Base-by-base conservation (phyloP, 2,113 vertebrate species). In the Coreoperca whiteheadi region DNA sequence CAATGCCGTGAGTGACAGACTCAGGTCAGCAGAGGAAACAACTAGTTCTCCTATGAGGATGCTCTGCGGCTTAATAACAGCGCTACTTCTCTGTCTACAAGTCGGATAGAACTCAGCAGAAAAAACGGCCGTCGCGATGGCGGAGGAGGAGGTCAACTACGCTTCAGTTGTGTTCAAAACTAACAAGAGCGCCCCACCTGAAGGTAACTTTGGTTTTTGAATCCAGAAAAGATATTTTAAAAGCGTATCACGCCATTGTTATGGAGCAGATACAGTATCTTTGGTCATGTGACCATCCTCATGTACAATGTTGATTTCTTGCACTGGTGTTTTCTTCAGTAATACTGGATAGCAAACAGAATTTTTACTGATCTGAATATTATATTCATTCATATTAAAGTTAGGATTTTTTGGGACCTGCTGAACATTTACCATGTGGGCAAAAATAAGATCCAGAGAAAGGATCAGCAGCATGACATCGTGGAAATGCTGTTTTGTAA, bases 141-240 rank as follows among this genome's bases (percentile, higher is more conserved):
- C 28, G 0, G 89, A 88, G 6, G 75, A 61, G 0, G 87, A 88
- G 0, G 32, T 91, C 0, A 60, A 8, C 34, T 90, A 92, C 28
- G 63, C 82, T 41, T 64, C 80, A 9, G 75, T 91, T 6, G 67
- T 70, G 1, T 84, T 92, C 23, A 85, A 80, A 74, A 0, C 0
- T 2, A 75, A 48, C 3, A 30, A 60, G 0, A 0, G 32, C 16
- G 12, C 30, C 6, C 5, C 15, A 28, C 14, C 25, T 43, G 1
- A 68, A 79, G 67, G 90, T 88, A 68, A 37, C 70, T 59, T 4
- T 4, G 16, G n/a, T n/a, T 15, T 46, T 21, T 28, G 16, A 18
- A 15, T 60, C 2, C 20, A 18, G 64, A n/a, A 25, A 43, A 65
- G 11, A 43, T 25, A 15, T 15, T 0, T 43, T 15, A 15, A 43